Evolutionary conservation across 2,888 invertebrate species (phyloP).

Genomic region (Netelia fuscicornis): DNA sequence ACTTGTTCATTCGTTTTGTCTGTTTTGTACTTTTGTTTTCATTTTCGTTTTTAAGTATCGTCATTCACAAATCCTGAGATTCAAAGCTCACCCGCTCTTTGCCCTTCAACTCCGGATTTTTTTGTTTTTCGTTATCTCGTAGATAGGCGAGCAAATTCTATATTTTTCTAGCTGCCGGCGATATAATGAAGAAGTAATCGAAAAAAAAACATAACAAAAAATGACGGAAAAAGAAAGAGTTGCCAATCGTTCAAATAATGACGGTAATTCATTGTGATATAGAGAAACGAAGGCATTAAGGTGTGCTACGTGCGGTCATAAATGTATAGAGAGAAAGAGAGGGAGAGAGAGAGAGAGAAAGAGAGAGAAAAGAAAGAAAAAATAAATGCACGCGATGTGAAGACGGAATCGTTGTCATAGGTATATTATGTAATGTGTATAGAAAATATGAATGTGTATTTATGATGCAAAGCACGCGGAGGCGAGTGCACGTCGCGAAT

Average conservation of each 20-base stretch:
- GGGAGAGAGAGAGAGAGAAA: slow-evolving; percentile 48
- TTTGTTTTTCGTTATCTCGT: slow-evolving; percentile 70
- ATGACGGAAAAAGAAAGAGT: slow-evolving; percentile 70
- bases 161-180: slow-evolving; percentile 79
- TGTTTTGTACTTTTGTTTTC: not conserved
- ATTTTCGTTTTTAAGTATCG: not conserved
- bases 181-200: slow-evolving; percentile 72
- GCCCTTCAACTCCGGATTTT: not conserved
- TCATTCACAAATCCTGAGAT: not conserved
- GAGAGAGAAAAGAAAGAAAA: slow-evolving; percentile 58
- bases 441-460: slow-evolving; percentile 67
- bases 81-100: slow-evolving; percentile 48
- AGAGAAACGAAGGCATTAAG: slow-evolving; percentile 78
- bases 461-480: slow-evolving; percentile 60
- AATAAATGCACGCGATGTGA: slow-evolving; percentile 28
- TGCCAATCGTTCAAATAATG: slow-evolving; percentile 75
- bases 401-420: slow-evolving; percentile 63
- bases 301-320: slow-evolving; percentile 73
- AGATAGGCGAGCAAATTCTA: slow-evolving; percentile 77
- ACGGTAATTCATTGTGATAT: slow-evolving; percentile 79
- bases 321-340: slow-evolving; percentile 60
- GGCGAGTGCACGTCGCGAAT: slow-evolving; percentile 60
- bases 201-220: slow-evolving; percentile 47
- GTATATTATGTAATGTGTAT: slow-evolving; percentile 67
- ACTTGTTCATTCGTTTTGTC: slow-evolving; percentile 5